These are phyloP conservation scores for Merluccius polli DNA, from an alignment of 2,797 vertebrate genomes.

Conservation along the genomic window DNA sequence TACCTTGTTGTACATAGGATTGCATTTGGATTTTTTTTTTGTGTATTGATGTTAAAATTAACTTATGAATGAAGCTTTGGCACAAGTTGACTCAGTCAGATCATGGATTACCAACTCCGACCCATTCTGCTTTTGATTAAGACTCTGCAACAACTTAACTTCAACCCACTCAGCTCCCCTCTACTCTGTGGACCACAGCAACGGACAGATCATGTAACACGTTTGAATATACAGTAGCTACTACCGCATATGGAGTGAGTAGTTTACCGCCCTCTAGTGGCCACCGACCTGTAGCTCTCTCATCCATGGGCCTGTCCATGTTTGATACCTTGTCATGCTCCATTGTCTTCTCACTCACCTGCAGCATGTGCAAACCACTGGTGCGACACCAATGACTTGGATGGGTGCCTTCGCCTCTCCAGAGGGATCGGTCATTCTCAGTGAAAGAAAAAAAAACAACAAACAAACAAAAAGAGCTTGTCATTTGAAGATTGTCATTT, in stretches of 20 bases:
- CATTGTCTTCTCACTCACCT: constrained; percentile 23
- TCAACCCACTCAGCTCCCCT: not conserved
- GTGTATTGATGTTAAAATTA: constrained; percentile 39
- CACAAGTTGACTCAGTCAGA: constrained; percentile 40
- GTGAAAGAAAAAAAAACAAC: not conserved
- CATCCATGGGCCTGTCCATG: not conserved
- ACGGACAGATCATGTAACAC: no score
- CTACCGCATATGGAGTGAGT: constrained; percentile 15
- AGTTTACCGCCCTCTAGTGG: constrained; percentile 60
- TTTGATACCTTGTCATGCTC: constrained; percentile 7
- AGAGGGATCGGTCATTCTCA: not conserved
- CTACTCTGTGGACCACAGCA: not conserved
- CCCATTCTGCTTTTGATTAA: constrained; percentile 44
- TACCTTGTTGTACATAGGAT: constrained; percentile 53
- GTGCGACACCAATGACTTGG: constrained; percentile 20
- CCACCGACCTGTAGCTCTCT: constrained; percentile 22
- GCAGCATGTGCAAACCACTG: constrained; percentile 20
- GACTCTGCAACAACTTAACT: constrained; percentile 32
- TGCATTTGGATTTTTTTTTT: constrained; percentile 42
- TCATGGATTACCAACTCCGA: constrained; percentile 36
- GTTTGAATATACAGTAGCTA: constrained; percentile 4
- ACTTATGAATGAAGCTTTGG: constrained; percentile 56
- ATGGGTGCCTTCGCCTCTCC: constrained; percentile 6
- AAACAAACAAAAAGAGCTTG: not conserved
- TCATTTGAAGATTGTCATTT: not conserved